A percentile compares a stretch with the other conserved stretches of the same genome.
These are phyloP conservation scores for Pungitius pungitius DNA, from an alignment of 2,113 vertebrate species.

Conservation along the genomic window DNA sequence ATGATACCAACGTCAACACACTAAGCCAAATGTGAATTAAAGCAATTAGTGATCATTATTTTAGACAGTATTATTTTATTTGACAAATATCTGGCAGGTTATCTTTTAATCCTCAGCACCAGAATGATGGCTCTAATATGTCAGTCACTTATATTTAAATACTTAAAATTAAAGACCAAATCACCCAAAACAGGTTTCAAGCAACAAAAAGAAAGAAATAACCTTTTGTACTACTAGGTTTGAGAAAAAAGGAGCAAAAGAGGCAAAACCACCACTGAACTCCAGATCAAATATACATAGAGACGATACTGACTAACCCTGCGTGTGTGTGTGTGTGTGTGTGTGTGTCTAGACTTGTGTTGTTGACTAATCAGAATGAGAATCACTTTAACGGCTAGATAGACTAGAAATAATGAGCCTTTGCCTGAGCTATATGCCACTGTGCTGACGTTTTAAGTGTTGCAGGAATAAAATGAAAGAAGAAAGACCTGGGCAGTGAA, in stretches of 20 bases:
- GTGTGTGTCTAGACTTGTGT: conserved; percentile 31
- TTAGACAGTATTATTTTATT: background rate
- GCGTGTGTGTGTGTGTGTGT: background rate
- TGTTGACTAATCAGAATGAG: conserved; percentile 32
- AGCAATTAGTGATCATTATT: background rate
- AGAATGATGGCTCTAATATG: background rate
- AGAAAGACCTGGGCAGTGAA: conserved; percentile 7
- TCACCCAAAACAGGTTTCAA: background rate
- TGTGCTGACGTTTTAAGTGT: conserved; percentile 27
- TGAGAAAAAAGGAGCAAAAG: background rate
- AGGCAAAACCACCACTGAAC: background rate
- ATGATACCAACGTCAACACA: background rate
- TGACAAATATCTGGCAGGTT: background rate
- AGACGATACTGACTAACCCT: background rate
- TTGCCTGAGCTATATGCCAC: background rate
- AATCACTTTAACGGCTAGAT: conserved; percentile 5
- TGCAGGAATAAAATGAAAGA: background rate
- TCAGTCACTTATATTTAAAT: background rate
- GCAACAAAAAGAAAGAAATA: background rate
- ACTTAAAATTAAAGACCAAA: conserved; percentile 22
- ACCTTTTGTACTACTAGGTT: conserved; percentile 19
- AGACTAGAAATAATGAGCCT: conserved; percentile 33
- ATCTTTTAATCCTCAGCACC: background rate
- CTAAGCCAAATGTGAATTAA: background rate
- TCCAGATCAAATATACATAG: background rate